phyloP scores from a whole-genome alignment of 64 coral and sea anemone genomes.

The Montipora cactus region DNA sequence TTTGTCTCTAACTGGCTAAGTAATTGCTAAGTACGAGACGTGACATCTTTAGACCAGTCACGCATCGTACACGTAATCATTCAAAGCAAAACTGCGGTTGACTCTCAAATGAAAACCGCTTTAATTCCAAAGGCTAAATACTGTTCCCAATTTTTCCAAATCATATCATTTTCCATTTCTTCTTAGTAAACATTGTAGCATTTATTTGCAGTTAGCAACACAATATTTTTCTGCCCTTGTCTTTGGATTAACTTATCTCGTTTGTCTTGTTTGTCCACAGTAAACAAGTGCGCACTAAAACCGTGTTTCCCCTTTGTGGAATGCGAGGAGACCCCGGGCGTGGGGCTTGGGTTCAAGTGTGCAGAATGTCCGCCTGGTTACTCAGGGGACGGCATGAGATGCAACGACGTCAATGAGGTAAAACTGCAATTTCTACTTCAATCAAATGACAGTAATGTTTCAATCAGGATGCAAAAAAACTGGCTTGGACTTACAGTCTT shows the following conservation, averaged over 20 bases:
- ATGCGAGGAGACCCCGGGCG: conserved; percentile 77
- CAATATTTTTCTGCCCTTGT: background rate
- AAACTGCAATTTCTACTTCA: background rate
- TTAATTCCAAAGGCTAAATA: too few species aligned
- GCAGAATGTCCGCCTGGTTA: conserved; percentile 84
- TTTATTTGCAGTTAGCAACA: background rate
- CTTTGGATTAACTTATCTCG: background rate
- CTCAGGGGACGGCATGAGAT: conserved; percentile 71
- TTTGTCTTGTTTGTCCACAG: background rate
- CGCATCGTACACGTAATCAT: too few species aligned
- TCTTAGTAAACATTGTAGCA: background rate
- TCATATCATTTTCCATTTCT: background rate
- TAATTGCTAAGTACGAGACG: too few species aligned
- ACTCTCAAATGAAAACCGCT: too few species aligned
- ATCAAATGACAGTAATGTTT: too few species aligned
- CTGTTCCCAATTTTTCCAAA: background rate
- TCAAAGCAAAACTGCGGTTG: too few species aligned
- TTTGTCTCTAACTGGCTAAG: too few species aligned
- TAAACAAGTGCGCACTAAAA: conserved; percentile 63
- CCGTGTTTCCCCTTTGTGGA: conserved; percentile 81
- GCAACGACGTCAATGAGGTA: conserved; percentile 92
- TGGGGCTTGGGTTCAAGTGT: conserved; percentile 87
- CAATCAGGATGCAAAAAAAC: too few species aligned
- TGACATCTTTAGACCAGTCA: too few species aligned
- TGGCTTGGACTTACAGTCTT: too few species aligned